Base-by-base conservation (phyloP, 2,113 vertebrate genomes). In the Ammospiza nelsoni region DNA sequence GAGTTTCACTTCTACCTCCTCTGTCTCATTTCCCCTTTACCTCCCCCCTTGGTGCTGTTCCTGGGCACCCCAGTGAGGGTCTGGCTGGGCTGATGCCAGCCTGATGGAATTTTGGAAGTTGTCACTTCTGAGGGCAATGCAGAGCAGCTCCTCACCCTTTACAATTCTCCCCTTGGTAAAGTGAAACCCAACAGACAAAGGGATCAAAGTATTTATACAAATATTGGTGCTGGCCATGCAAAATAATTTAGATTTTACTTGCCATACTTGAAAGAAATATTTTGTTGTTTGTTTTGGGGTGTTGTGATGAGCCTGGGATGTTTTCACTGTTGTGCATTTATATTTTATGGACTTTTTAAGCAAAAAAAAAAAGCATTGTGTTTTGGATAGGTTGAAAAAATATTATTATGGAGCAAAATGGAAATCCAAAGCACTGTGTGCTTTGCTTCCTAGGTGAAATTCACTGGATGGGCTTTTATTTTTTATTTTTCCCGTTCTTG, bases 1-100 rank as follows among this genome's bases (percentile, higher is more conserved):
- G 83, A 90, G 97, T 97, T 97, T 97, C 95, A 96, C 97, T 98
- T 97, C 97, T 96, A 95, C 90, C 84, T 31, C 44, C 55, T 27
- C 13, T 35, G 83, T 98, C 87, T 97, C 95, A 0, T 96, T 97
- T 97, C 97, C 97, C 87, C 80, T 97, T 97, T 94, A 95, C 91
- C 88, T 96, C 75, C 77, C 87, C 4, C 1, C 49, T 63, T 8
- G 29, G 59, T 73, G 73, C 75, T 96, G 96, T 95, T 97, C 92
- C 78, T n/a, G 51, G 31, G 58, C 9, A 14, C 74, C 55, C 44
- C 41, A 51, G 5, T 77, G 80, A 72, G 95, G 94, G 94, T 94
- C 90, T 43, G 58, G 55, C 93, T 5, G 35, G 79, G 83, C 93
- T 97, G 83, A 92, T 58, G 84, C 93, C 92, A 93, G 67, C 62